These are phyloP conservation scores for Acronicta leporina DNA, from an alignment of 2,888 invertebrate genomes.

Conservation along the genomic window DNA sequence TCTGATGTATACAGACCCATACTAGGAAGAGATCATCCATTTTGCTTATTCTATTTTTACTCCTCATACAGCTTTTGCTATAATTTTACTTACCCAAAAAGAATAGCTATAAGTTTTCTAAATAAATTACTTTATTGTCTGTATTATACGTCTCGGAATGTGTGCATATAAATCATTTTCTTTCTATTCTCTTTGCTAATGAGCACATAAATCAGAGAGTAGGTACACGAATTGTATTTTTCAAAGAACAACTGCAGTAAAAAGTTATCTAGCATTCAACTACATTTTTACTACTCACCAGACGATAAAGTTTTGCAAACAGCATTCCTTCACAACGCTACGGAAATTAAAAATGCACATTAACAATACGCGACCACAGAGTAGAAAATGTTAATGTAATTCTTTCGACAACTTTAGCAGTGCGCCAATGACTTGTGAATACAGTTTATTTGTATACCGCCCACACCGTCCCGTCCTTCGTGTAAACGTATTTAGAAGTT, in stretches of 20 bases:
- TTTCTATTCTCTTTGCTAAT: background rate
- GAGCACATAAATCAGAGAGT: background rate
- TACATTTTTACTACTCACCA: conserved; percentile 7
- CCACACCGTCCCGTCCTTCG: conserved; percentile 19
- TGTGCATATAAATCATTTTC: no score
- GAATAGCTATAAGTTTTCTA: no score
- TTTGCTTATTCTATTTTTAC: no score
- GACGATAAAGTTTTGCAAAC: conserved; percentile 44
- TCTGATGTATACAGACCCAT: no score
- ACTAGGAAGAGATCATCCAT: no score
- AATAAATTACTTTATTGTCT: no score
- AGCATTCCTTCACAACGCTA: conserved; percentile 26
- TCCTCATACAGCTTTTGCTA: no score
- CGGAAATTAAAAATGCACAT: conserved; percentile 56
- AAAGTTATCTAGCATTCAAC: background rate
- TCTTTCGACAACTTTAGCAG: conserved; percentile 29
- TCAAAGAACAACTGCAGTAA: background rate
- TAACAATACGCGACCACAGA: conserved; percentile 43
- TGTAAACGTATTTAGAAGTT: conserved; percentile 52
- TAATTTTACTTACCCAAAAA: no score
- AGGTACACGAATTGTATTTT: background rate
- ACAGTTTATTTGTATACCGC: conserved; percentile 40
- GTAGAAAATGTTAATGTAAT: conserved; percentile 48
- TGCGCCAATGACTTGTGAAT: conserved; percentile 38
- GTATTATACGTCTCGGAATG: no score